Conservation (phyloP, 2,113 vertebrate genomes). For the Donacobius atricapilla region DNA sequence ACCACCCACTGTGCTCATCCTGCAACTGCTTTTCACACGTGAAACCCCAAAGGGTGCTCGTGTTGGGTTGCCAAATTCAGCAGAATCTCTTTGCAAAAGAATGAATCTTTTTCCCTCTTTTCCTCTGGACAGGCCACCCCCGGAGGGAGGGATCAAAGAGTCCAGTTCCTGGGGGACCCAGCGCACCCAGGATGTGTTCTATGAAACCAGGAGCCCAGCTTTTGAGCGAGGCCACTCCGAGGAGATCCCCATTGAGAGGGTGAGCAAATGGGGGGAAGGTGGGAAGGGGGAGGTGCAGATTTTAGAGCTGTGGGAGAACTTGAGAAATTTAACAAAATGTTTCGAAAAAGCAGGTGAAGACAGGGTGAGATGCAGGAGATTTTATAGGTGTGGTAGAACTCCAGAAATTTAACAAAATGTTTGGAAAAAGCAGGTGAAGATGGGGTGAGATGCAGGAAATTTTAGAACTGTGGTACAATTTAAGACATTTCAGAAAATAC, state of each 20-base stretch:
- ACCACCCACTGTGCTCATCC: neutral
- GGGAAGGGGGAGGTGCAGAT: neutral
- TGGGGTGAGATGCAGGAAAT: neutral
- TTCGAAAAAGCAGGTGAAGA: neutral
- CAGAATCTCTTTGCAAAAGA: neutral
- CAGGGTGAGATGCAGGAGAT: neutral
- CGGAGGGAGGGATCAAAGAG: constrained; percentile 78
- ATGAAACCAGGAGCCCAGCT: constrained; percentile 70
- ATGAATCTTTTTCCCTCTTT: neutral
- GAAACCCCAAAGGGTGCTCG: neutral
- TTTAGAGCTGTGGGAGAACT: neutral
- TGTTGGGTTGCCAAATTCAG: neutral
- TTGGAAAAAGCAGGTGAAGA: neutral
- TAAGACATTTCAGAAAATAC: neutral
- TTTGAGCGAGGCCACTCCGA: constrained; percentile 82
- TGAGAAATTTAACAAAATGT: neutral
- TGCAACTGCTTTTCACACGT: neutral
- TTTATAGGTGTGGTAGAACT: neutral
- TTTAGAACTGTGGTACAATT: neutral
- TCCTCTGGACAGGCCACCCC: constrained; percentile 66
- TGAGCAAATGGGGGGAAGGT: neutral
- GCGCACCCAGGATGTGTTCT: constrained; percentile 76
- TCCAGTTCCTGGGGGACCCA: constrained; percentile 86
- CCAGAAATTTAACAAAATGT: fast-evolving
- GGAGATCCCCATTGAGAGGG: constrained; percentile 75